phyloP scores from a whole-genome alignment of 2,113 vertebrate species.

The Nothoprocta pentlandii region DNA sequence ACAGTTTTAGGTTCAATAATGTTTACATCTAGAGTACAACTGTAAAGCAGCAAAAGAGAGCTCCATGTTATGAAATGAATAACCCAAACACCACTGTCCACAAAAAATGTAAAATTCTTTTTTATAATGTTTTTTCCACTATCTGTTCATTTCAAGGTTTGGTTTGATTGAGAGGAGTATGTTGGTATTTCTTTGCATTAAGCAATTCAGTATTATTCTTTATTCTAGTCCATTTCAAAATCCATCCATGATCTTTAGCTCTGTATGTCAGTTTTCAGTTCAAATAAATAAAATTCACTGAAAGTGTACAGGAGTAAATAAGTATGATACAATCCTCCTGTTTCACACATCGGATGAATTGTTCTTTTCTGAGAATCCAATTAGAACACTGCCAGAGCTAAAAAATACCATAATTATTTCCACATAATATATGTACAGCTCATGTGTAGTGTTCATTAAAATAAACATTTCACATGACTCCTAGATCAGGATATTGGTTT shows the following conservation, averaged over 20 bases:
- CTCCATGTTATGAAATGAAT: neutral
- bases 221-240: neutral
- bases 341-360: neutral
- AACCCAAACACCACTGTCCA: neutral
- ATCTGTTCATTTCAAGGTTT: neutral
- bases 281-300: slow-evolving; percentile 24
- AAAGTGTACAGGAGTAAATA: neutral
- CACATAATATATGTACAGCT: neutral
- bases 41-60: neutral
- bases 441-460: slow-evolving; percentile 9
- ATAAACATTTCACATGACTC: slow-evolving; percentile 19
- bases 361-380: neutral
- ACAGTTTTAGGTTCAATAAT: neutral
- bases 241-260: neutral
- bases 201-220: neutral
- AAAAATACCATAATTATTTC: neutral
- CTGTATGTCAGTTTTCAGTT: slow-evolving; percentile 23
- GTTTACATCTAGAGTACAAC: neutral
- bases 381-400: neutral
- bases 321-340: neutral
- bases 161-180: neutral
- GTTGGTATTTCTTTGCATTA: neutral
- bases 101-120: neutral
- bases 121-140: neutral
- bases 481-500: neutral